These are phyloP conservation scores for Trematomus bernacchii DNA, from an alignment of 2,797 vertebrate species.

Conservation along the genomic window DNA sequence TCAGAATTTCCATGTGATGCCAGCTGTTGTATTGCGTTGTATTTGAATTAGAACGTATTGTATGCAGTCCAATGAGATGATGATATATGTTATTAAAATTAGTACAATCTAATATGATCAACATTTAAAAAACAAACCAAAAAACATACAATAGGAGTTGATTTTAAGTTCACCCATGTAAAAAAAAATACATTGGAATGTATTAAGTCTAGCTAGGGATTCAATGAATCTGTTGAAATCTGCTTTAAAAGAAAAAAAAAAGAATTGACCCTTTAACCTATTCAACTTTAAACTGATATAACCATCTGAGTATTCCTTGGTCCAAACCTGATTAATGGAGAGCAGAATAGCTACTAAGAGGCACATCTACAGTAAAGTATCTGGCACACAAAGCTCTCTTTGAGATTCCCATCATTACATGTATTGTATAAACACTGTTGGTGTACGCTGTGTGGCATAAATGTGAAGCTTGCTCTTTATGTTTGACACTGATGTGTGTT, in stretches of 20 bases:
- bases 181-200: neutral
- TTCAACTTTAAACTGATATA: neutral
- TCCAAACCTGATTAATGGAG: neutral
- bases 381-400: neutral
- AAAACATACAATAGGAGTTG: neutral
- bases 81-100: neutral
- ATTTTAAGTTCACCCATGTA: neutral
- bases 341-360: neutral
- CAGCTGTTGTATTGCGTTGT: neutral
- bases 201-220: neutral
- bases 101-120: neutral
- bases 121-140: neutral
- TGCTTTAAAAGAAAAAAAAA: neutral
- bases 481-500: slow-evolving; percentile 4
- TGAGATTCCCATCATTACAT: neutral
- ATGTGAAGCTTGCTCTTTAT: neutral
- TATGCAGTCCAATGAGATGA: neutral
- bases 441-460: neutral
- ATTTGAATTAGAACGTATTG: neutral
- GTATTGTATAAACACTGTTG: neutral
- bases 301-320: neutral
- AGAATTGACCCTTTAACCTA: neutral
- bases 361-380: neutral
- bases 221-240: neutral
- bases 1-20: neutral